Evolutionary conservation across 2,888 invertebrate genomes (phyloP), one percentile per base, ranked within the genome.

Genomic region (Apodemia duryi): DNA sequence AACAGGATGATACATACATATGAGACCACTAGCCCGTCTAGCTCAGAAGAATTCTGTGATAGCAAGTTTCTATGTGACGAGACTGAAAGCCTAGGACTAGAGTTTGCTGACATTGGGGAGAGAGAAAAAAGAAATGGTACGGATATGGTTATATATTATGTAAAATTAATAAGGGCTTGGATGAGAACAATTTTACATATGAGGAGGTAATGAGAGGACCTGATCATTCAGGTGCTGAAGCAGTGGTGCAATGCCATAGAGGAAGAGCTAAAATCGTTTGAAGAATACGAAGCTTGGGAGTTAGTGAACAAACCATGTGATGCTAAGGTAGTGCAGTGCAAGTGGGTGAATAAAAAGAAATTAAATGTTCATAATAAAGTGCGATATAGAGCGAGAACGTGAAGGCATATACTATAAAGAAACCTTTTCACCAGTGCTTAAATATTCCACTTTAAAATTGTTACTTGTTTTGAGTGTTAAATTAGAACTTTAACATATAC

Each of bases 361-460:
- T 29, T 62, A 64, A 68, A 73, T 64, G 32, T 49, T 66, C 67
- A 73, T 32, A 66, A 72, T 41, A 70, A 64, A 35, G 65, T 71
- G 51, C 32, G 69, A 38, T 72, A 67, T 41, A 62, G 66, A 54
- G 67, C 67, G 29, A 62, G 64, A n/a, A 54, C 38, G 35, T 9
- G 51, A 43, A 62, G 66, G 64, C 7, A 63, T 67, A 28, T 64
- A 66, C 63, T 68, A 64, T 65, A 61, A 66, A 51, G 67, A 67
- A 61, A 69, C 64, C 41, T 74, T 72, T 65, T 74, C 73, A 10
- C 74, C 72, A 35, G 72, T 74, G 13, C 43, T 73, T 21, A 41
- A 65, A 21, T 65, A 72, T 65, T 69, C 70, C 3, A 71, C 70
- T 13, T 43, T 71, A 46, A 72, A 32, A 65, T 61, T 65, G 57